Evolutionary conservation across 2,888 invertebrate genomes (phyloP), one percentile per base, ranked within the genome.

Genomic region (Drosophila prolongata): DNA sequence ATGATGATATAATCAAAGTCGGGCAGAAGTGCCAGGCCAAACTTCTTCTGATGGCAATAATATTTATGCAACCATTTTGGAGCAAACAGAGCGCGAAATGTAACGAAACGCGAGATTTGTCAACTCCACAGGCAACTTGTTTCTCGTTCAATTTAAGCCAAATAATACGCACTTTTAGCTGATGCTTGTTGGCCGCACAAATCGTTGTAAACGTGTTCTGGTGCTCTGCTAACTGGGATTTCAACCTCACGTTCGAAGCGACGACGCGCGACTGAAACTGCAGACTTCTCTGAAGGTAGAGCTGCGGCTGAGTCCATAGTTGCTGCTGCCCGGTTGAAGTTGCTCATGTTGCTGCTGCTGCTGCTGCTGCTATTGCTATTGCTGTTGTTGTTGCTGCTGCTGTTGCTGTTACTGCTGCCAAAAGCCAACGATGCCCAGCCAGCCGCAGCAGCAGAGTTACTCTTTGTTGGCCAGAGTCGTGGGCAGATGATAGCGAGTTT

Each of bases 251-350:
- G 81, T 79, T 85, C 75, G 79, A 75, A 89, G 78, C 87, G 78
- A 81, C 89, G 80, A 83, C 90, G 90, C 80, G 83, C 87, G 76
- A 90, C 88, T 89, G 77, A 90, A 83, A 85, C 69, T 82, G 87
- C 87, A 87, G 82, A 83, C 83, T 77, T 76, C 50, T 75, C 82
- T 43, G 71, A 71, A 61, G 72, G 72, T 42, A 71, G 55, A 55
- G 60, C 62, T 60, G 35, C 19, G 56, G 47, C 37, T 40, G 35
- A 38, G n/a, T 42, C 73, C 55, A 54, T 19, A 49, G 49, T 49
- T 35, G 34, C 35, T n/a, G 49, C 19, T 59, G 55, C 38, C 27
- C 58, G 40, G 30, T 55, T 61, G 47, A 34, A 72, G 73, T 54
- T 56, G 61, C 71, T 50, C 53, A 35, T 67, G 54, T 37, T 67